Evolutionary conservation across 2,113 vertebrate genomes (phyloP).

Genomic region (Larimichthys crocea): DNA sequence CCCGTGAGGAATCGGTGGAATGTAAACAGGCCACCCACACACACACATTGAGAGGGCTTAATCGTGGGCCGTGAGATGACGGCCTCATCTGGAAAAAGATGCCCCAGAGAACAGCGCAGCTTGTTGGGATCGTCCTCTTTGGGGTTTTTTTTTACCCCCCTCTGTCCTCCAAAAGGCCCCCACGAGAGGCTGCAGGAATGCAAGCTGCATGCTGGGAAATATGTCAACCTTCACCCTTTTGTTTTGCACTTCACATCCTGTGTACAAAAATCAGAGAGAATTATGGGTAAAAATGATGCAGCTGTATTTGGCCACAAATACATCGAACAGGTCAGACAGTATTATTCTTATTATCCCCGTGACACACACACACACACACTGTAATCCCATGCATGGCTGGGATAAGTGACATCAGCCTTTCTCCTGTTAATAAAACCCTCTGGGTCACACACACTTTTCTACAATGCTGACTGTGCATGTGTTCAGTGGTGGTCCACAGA

Average conservation of each 20-base stretch:
- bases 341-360: slow-evolving; percentile 27
- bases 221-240: slow-evolving; percentile 42
- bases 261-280: slow-evolving; percentile 5
- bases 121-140: slow-evolving; percentile 44
- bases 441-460: background rate
- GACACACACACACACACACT: background rate
- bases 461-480: background rate
- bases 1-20: slow-evolving; percentile 74
- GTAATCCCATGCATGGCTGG: slow-evolving; percentile 34
- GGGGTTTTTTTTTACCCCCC: slow-evolving; percentile 1
- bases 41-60: slow-evolving; percentile 22
- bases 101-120: slow-evolving; percentile 41
- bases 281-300: slow-evolving; percentile 16
- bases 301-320: background rate
- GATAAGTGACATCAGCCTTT: slow-evolving; percentile 24
- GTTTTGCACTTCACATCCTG: slow-evolving; percentile 30
- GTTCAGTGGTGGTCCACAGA: background rate
- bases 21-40: slow-evolving; percentile 66
- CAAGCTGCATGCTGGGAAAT: slow-evolving; percentile 54
- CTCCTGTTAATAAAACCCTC: slow-evolving; percentile 31
- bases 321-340: slow-evolving; percentile 29
- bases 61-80: slow-evolving; percentile 54
- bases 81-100: slow-evolving; percentile 60
- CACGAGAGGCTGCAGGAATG: slow-evolving; percentile 37
- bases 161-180: slow-evolving; percentile 38